Conservation (phyloP, 2,113 vertebrate species). For the Pitta sordida region DNA sequence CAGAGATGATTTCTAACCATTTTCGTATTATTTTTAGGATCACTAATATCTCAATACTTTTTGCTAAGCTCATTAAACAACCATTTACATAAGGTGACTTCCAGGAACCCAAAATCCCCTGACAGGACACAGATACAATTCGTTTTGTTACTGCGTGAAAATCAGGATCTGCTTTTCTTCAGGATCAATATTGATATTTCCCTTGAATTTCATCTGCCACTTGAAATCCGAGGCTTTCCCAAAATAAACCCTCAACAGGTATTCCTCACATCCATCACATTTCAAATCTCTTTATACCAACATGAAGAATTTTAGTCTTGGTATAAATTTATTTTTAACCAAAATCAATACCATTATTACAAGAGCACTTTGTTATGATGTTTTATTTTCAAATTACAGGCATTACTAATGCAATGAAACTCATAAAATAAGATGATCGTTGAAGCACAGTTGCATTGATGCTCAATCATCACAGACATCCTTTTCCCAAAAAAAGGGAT, state of each 20-base stretch:
- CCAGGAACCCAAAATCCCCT: neutral
- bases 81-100: fast-evolving
- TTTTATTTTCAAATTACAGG: slow-evolving; percentile 19
- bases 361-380: neutral
- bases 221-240: neutral
- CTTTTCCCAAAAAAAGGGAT: neutral
- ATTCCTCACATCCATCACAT: neutral
- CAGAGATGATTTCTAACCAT: neutral
- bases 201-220: neutral
- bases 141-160: neutral
- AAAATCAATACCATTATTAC: neutral
- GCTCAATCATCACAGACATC: neutral
- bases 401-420: neutral
- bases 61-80: neutral
- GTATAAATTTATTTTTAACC: neutral
- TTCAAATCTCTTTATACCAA: neutral
- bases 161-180: neutral
- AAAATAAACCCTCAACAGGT: neutral
- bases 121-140: neutral
- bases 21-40: neutral
- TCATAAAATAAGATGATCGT: neutral
- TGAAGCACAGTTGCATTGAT: neutral
- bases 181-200: neutral
- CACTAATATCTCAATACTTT: neutral
- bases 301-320: neutral